Evolutionary conservation across 2,888 invertebrate genomes (phyloP), one percentile per base, ranked within the genome.

Genomic region (Chelonus formosanus): DNA sequence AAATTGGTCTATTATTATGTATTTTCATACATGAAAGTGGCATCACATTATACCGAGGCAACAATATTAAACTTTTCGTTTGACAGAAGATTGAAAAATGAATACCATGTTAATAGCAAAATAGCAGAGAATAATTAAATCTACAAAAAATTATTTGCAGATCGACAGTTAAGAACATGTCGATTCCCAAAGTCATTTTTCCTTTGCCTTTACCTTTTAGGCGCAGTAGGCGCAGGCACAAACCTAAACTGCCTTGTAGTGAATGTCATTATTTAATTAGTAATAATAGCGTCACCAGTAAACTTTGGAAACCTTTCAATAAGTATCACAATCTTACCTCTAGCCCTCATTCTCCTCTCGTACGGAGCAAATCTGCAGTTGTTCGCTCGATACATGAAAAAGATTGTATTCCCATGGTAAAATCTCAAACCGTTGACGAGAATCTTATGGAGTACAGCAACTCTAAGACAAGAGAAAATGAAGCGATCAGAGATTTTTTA

Each of bases 291-390:
- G 72, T 67, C 68, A 65, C 71, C 69, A 70, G 69, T 59, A 70
- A 70, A 69, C 67, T 62, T 65, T 61, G 69, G 64, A 57, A 62
- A 32, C 70, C 67, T 67, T 60, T 68, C 60, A 71, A 63, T 56
- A 71, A 71, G 61, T 67, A 71, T 71, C 68, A 70, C 67, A 70
- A 69, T 67, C 70, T 70, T 66, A 45, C 73, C 79, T 52, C 52
- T 32, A 52, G 32, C 52, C 52, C 34, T 32, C 31, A 75, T 70
- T 78, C 80, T 76, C 81, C 82, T 75, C 79, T 84, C 80, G 82
- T 84, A 83, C 83, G 84, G 82, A 84, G 84, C 84, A 84, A 84
- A 82, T 84, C 83, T 83, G 84, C 83, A 83, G 84, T 84, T 76
- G 81, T 84, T 71, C 83, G 84, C 78, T 84, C 83, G 78, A 81